Evolutionary conservation across 2,797 vertebrate species (phyloP), one percentile per base, ranked within the genome.

Genomic region (Xiphorhynchus erythropygius): DNA sequence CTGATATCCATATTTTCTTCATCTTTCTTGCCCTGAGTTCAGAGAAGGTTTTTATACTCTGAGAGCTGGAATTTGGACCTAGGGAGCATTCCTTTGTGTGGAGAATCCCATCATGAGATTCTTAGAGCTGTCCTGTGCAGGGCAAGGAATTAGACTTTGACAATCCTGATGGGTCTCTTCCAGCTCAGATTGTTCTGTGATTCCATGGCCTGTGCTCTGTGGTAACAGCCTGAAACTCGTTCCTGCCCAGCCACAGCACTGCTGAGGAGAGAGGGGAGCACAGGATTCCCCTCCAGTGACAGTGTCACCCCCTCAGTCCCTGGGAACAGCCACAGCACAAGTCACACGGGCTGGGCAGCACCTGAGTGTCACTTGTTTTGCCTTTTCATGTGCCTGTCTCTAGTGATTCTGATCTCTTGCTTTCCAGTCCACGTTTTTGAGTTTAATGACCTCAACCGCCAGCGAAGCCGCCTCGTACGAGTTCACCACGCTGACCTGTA

Each of bases 401-500:
- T 33, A 6, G 9, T 79, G 52, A 70, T 39, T 69, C 71, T 67
- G 33, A 16, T 89, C 55, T 90, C 92, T 86, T 97, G 47, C 95
- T 4, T 97, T 97, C 64, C 97, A 99, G 99, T 99, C 99, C 94
- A 99, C 99, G 0, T 99, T 99, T 94, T 96, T 99, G 87, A 99
- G 99, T 95, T 97, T 99, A 89, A 99, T 99, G 99, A 99, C 99
- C 37, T 98, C 99, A 30, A 99, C 99, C 0, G 99, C 98, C 97
- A 99, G 99, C 4, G 99, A 99, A 97, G 99, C 99, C 0, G 99
- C 99, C 0, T 99, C 99, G 3, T 99, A 99, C 1, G 99, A 99
- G 96, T 99, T 99, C 96, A 99, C 99, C 6, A 99, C 99, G 7
- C 98, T 99, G 96, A 99, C 99, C 0, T 99, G 99, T 79, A 99